phyloP scores from a whole-genome alignment of 2,797 vertebrate species.

The Cynodonichthys magdalenae region DNA sequence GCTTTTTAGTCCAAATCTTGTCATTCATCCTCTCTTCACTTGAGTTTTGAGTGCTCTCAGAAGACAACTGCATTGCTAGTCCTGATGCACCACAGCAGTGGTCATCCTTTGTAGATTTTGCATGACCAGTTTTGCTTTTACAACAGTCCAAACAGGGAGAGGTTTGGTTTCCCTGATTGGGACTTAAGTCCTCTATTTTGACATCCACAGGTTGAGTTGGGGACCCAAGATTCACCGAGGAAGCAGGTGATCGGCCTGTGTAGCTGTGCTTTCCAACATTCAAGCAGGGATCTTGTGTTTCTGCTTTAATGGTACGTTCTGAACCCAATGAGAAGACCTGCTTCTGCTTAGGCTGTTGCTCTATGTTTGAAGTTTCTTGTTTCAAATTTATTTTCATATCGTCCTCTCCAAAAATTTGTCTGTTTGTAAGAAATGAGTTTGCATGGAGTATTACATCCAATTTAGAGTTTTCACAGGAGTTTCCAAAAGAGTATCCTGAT shows the following conservation, averaged over 20 bases:
- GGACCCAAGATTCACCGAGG: constrained; percentile 68
- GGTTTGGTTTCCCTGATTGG: constrained; percentile 25
- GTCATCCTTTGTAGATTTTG: constrained; percentile 29
- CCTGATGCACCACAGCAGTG: constrained; percentile 43
- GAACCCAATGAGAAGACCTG: constrained; percentile 37
- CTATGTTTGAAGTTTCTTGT: constrained; percentile 40
- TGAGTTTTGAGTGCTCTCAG: constrained; percentile 57
- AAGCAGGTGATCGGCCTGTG: constrained; percentile 73
- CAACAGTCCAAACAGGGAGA: constrained; percentile 56
- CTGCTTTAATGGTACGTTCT: constrained; percentile 51
- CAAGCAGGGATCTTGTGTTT: constrained; percentile 64
- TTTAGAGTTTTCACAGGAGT: constrained; percentile 55
- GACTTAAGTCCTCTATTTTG: constrained; percentile 69
- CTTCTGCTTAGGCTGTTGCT: constrained; percentile 46
- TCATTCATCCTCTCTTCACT: constrained; percentile 52
- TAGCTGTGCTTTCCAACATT: constrained; percentile 74
- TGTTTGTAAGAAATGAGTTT: constrained; percentile 33
- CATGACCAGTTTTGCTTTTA: constrained; percentile 24
- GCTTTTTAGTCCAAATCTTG: constrained; percentile 81
- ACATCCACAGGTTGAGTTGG: constrained; percentile 69
- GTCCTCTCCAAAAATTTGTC: constrained; percentile 18
- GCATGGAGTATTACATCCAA: constrained; percentile 37
- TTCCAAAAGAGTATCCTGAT: constrained; percentile 52
- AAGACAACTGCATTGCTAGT: constrained; percentile 22
- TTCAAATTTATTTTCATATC: constrained; percentile 38